Percentiles rank a stretch among this genome's conserved stretches.
Evolutionary conservation across 2,113 vertebrate species (phyloP).

Genomic region (Entelurus aequoreus): DNA sequence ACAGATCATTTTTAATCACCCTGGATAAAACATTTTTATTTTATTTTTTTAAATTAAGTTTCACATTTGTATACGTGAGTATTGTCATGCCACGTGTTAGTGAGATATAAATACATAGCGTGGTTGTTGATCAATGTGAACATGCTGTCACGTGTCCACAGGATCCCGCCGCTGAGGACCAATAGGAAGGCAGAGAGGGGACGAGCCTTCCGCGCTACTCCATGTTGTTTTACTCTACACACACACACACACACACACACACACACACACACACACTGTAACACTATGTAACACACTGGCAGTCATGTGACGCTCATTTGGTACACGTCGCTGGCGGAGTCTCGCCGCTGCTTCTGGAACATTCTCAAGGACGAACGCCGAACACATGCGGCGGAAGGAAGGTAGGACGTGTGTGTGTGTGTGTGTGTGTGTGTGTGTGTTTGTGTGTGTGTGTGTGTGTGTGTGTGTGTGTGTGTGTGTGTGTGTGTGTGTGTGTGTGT

Average conservation of each 20-base stretch:
- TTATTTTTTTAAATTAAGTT: no score
- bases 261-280: slow-evolving; percentile 26
- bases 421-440: neutral
- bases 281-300: neutral
- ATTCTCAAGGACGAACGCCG: slow-evolving; percentile 56
- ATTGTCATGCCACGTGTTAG: no score
- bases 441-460: neutral
- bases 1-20: no score
- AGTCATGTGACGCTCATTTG: slow-evolving; percentile 74
- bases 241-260: slow-evolving; percentile 8
- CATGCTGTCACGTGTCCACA: neutral
- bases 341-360: slow-evolving; percentile 48
- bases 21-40: no score
- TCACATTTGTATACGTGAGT: no score
- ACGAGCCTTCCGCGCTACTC: slow-evolving; percentile 86
- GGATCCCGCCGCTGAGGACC: slow-evolving; percentile 45
- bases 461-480: neutral
- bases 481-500: neutral
- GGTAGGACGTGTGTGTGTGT: neutral
- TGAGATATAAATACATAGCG: no score
- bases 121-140: neutral
- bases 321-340: slow-evolving; percentile 59
- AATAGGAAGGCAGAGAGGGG: slow-evolving; percentile 71
- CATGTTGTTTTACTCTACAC: slow-evolving; percentile 55
- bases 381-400: neutral